Base-by-base conservation (phyloP, 2,888 invertebrate species). In the Ischnus inquisitorius region DNA sequence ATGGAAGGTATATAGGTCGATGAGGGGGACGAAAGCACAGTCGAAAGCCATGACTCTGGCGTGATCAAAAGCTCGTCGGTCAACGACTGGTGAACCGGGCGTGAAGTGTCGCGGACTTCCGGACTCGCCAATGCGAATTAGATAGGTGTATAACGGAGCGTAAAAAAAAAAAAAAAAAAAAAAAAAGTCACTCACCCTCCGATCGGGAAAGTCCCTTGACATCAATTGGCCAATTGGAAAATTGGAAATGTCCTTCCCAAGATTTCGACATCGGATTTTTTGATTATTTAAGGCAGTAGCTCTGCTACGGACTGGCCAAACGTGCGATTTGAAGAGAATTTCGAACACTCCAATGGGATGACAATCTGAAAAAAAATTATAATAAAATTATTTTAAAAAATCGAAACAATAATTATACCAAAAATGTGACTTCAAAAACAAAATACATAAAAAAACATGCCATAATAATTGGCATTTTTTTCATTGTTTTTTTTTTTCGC, bases 31-130 rank as follows among this genome's bases (percentile, higher is more conserved):
- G 54, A 39, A 51, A 54, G 62, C 57, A 51, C 14, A 14, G 41
- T 34, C 51, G 67, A 81, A 84, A 81, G 74, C 68, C 54, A 68
- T 25, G 67, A 57, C 72, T 83, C 60, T 34, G 71, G n/a, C 57
- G 77, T 69, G 81, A 81, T 84, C 60, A 81, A 84, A 84, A 84
- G 84, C 84, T 81, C 74, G 78, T 74, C 69, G 84, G 84, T 69
- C 78, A 84, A 84, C 64, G 77, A 75, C 65, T 75, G 79, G 74
- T 25, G 74, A 57, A 64, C 65, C 68, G 79, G 68, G 69, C 43
- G 60, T 60, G 41, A 72, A 83, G 62, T 77, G 69, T 78, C 80
- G 51, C 25, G 72, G 72, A 83, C 80, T 83, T 83, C 83, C 83
- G 80, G 72, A 4, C 10, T 77, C 46, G 51, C 62, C 67, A 54